Evolutionary conservation across 2,113 vertebrate species (phyloP), one percentile per base, ranked within the genome.

Genomic region (Macquaria ambigua): DNA sequence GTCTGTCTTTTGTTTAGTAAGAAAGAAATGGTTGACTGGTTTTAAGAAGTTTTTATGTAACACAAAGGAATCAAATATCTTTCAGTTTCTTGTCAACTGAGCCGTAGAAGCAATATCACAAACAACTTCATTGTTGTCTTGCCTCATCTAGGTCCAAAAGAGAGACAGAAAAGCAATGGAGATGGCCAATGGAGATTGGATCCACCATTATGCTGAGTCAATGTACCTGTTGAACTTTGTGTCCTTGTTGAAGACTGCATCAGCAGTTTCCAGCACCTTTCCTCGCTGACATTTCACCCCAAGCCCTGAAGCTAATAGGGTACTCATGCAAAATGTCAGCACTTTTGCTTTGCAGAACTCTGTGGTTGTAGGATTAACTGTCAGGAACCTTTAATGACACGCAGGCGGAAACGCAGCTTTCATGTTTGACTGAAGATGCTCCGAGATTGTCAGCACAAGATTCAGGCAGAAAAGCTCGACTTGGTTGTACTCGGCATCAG

Each of bases 291-390:
- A 82, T 77, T 58, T 88, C 69, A 90, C 89, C 89, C 80, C 81
- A 88, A 88, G 91, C 88, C 69, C 53, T 48, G 46, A 77, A 62
- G 55, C 75, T 93, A 84, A 90, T 82, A 79, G 84, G 80, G 88
- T 89, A 55, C 63, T 81, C 15, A 20, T 56, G 63, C 46, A 80
- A 52, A 77, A 71, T 18, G 61, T 87, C 83, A 80, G 77, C 72
- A 81, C 37, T 81, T 79, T 67, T 83, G 15, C 70, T 53, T 52
- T 75, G 43, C 64, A 63, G 56, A 74, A 21, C 43, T 46, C 18
- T 43, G 21, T 28, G 61, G 43, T 75, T 82, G 61, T 69, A 14
- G 77, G 53, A 82, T 89, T 78, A 85, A 75, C 21, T 23, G 46
- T 31, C 28, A 61, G 1, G 2, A 63, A 61, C 28, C 9, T 12